Evolutionary conservation across 2,888 invertebrate species (phyloP), one percentile per base, ranked within the genome.

Genomic region (Melolontha melolontha): DNA sequence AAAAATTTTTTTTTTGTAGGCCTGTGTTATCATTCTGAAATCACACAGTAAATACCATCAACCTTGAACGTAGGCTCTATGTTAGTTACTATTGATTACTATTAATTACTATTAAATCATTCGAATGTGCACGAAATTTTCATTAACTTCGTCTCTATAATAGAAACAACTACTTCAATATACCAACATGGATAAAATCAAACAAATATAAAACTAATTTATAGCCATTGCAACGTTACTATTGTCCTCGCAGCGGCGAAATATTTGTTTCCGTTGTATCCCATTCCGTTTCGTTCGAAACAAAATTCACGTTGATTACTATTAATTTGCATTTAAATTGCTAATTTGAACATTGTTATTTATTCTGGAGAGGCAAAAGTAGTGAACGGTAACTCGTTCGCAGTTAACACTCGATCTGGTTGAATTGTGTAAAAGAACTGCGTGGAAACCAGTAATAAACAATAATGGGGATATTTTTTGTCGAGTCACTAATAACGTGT

Each of bases 301-400:
- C 47, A 47, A 17, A 57, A 57, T 57, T 27, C 57, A 12, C 44
- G 29, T 57, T 57, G 57, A 57, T 57, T 57, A 57, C 40, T 57
- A 57, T 57, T 57, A 57, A 57, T 57, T 57, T 57, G 57, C 57
- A 57, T 57, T 57, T 57, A 57, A 57, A 57, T 57, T 57, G 57
- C 57, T 42, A 57, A 57, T 57, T 57, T 29, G 5, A 44, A 12
- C 42, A 27, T 44, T 42, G 22, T 27, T 57, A 44, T 57, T 44
- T 44, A 27, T 42, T 27, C 27, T 22, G 57, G n/a, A 6, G 12
- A 10, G 47, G 12, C 47, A 47, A 47, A 47, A 10, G 47, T 34
- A 34, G 8, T 47, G 47, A 14, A 14, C 10, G 8, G 17, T 2
- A 14, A 6, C 2, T 14, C 47, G 17, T 14, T 47, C 2, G 14